Percentiles rank a stretch among this genome's conserved stretches.
Conservation (phyloP, 2,113 vertebrate genomes). For the Capreolus pygargus region DNA sequence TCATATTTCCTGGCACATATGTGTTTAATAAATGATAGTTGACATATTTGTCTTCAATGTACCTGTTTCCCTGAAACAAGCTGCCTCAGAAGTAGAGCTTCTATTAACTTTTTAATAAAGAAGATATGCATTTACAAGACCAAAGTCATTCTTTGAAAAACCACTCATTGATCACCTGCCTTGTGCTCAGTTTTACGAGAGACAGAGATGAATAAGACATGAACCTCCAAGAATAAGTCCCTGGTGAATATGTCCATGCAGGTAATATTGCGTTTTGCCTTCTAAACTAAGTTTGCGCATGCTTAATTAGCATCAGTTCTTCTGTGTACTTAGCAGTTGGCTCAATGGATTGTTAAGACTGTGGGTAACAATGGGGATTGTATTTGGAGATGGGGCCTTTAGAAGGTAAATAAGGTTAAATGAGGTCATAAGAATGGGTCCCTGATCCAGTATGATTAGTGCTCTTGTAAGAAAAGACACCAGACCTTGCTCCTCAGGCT, state of each 20-base stretch:
- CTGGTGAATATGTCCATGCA: not conserved
- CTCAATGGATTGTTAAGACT: not conserved
- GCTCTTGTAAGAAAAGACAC: not conserved
- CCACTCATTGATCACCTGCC: not conserved
- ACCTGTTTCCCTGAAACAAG: not conserved
- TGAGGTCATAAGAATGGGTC: not conserved
- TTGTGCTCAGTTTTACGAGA: not conserved
- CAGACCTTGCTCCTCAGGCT: not conserved
- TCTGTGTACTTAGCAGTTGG: not conserved
- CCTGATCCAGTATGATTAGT: not conserved
- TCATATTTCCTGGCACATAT: not conserved
- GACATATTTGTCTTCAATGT: not conserved
- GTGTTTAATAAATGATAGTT: not conserved
- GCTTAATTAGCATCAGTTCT: conserved; percentile 22
- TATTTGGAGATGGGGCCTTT: not conserved
- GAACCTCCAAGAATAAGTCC: not conserved
- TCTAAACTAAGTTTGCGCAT: conserved; percentile 34
- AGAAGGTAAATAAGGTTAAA: not conserved
- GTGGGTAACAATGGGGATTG: not conserved
- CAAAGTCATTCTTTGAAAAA: not conserved
- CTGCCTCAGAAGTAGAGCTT: not conserved
- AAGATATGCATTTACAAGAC: not conserved
- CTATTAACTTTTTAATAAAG: conserved; percentile 19
- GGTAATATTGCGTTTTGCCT: conserved; percentile 13
- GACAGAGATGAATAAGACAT: not conserved